Conservation (phyloP, 1,140 invertebrate species). For the Mycetomoellerius zeteki region DNA sequence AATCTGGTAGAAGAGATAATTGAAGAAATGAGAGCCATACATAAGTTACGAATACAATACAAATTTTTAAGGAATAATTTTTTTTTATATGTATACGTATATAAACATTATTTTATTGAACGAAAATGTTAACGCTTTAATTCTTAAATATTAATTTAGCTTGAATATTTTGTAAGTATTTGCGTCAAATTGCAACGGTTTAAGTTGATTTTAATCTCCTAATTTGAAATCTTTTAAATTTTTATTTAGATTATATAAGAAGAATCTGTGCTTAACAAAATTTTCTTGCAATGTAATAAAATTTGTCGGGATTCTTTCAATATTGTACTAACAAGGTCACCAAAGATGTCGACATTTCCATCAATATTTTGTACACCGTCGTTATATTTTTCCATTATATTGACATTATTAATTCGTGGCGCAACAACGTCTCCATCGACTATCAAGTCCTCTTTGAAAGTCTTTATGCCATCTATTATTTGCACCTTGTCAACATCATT, state of each 20-base stretch:
- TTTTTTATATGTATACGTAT: not conserved
- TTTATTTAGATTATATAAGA: not conserved
- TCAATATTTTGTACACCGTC: constrained; percentile 69
- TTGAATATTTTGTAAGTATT: constrained; percentile 4
- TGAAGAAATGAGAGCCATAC: not conserved
- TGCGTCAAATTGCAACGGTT: not conserved
- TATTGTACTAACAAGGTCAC: constrained; percentile 76
- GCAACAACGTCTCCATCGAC: constrained; percentile 70
- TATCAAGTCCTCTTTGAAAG: constrained; percentile 72
- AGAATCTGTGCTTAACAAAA: too few species aligned
- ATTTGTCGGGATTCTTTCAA: not conserved
- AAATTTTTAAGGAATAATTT: not conserved
- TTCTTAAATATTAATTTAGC: not conserved
- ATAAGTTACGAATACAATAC: not conserved
- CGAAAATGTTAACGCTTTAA: not conserved
- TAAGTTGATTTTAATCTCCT: not conserved
- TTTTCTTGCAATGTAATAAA: not conserved
- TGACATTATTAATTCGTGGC: constrained; percentile 67
- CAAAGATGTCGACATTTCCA: constrained; percentile 74
- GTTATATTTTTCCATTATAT: constrained; percentile 68
- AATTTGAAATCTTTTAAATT: not conserved
- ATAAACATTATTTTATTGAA: constrained; percentile 1
- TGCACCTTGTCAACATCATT: constrained; percentile 65
- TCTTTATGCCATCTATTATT: constrained; percentile 75
- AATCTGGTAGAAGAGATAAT: constrained; percentile 63